Conservation (phyloP, 2,888 invertebrate genomes). For the Agrotis exclamationis region DNA sequence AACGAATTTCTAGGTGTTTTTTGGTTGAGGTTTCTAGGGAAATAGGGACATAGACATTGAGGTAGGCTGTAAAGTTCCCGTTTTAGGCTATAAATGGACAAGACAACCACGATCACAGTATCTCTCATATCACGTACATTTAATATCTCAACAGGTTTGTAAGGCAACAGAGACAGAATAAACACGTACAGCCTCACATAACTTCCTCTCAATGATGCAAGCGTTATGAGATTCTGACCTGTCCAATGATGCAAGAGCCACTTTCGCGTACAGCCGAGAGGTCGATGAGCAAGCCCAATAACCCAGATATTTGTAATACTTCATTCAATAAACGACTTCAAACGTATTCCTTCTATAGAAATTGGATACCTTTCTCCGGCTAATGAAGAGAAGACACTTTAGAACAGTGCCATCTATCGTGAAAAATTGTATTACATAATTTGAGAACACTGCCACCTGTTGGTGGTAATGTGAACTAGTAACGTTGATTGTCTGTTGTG, state of each 20-base stretch:
- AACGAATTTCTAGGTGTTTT: neutral
- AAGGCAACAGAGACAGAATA: constrained; percentile 65
- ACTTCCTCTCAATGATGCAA: constrained; percentile 83
- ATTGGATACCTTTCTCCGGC: constrained; percentile 63
- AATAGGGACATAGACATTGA: neutral
- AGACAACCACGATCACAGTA: constrained; percentile 16
- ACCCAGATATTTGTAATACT: constrained; percentile 79
- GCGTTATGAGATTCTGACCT: constrained; percentile 83
- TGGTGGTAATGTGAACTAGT: constrained; percentile 47
- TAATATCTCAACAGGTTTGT: constrained; percentile 57
- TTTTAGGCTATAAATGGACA: constrained; percentile 13
- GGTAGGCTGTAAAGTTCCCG: constrained; percentile 1
- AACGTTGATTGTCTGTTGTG: neutral
- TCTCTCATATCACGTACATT: constrained; percentile 42
- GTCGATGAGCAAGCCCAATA: constrained; percentile 82
- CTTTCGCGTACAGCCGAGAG: constrained; percentile 84
- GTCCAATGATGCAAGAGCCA: constrained; percentile 85
- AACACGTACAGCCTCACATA: constrained; percentile 70
- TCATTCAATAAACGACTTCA: constrained; percentile 73
- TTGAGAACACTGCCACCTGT: constrained; percentile 65
- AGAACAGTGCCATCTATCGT: constrained; percentile 70
- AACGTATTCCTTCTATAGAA: constrained; percentile 41
- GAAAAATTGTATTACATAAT: constrained; percentile 25
- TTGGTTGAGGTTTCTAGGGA: neutral
- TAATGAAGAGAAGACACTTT: constrained; percentile 18